Evolutionary conservation across 2,797 vertebrate genomes (phyloP).

Genomic region (Poecilia velifera): DNA sequence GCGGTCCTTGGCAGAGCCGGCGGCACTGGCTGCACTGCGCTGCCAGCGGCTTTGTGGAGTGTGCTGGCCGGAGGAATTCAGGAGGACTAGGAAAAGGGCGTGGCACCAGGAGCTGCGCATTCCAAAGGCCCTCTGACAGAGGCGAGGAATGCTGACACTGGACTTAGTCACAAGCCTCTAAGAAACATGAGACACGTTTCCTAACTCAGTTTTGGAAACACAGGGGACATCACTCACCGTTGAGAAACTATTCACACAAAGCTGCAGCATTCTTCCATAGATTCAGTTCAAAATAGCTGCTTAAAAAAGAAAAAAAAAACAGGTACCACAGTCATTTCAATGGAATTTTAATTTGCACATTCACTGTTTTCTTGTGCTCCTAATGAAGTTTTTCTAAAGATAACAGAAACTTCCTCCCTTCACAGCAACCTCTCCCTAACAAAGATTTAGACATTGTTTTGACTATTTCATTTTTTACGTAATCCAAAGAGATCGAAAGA

Average conservation of each 20-base stretch:
- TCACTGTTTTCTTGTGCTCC: background rate
- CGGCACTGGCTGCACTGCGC: constrained; percentile 19
- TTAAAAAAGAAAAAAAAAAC: background rate
- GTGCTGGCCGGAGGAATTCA: constrained; percentile 53
- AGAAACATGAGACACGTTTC: constrained; percentile 49
- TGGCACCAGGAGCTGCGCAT: constrained; percentile 49
- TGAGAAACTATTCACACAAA: constrained; percentile 12
- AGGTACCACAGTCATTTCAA: background rate
- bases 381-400: background rate
- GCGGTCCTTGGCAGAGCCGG: constrained; percentile 52
- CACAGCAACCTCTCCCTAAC: too few relatives aligned
- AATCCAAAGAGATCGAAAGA: background rate
- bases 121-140: constrained; percentile 58
- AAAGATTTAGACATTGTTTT: background rate
- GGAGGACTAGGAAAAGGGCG: constrained; percentile 35
- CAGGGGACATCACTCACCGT: constrained; percentile 2
- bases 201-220: constrained; percentile 30
- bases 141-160: constrained; percentile 56
- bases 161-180: constrained; percentile 45
- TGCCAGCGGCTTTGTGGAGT: constrained; percentile 19
- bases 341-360: background rate
- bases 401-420: background rate
- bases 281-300: background rate
- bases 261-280: background rate
- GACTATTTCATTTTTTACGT: background rate